phyloP scores from a whole-genome alignment of 1,140 invertebrate genomes.

The Bombus consobrinus region DNA sequence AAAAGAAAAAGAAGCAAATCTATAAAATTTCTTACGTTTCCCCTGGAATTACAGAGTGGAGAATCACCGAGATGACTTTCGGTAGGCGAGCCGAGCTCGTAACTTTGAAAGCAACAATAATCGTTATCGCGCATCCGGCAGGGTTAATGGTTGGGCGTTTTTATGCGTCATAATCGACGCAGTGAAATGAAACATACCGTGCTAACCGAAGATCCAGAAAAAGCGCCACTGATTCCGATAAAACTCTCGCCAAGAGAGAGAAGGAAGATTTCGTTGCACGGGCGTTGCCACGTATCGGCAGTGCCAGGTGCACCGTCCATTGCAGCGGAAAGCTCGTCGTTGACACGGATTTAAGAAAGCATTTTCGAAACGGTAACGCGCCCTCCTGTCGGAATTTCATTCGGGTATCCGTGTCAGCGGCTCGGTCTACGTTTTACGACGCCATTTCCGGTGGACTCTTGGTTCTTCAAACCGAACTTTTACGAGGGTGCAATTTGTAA shows the following conservation, averaged over 20 bases:
- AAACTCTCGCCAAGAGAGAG: background rate
- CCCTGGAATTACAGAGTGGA: background rate
- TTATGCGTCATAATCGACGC: slow-evolving; percentile 20
- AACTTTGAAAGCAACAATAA: slow-evolving; percentile 11
- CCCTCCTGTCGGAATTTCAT: background rate
- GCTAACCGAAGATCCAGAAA: background rate
- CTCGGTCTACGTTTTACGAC: background rate
- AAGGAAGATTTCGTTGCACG: background rate
- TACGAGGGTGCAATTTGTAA: background rate
- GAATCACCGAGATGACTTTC: background rate
- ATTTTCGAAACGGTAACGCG: background rate
- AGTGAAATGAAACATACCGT: slow-evolving; percentile 7
- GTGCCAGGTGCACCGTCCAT: background rate
- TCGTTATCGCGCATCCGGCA: background rate
- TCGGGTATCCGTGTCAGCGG: background rate
- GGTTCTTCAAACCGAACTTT: background rate
- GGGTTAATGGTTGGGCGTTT: slow-evolving; percentile 18
- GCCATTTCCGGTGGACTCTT: background rate
- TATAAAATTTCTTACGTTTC: background rate
- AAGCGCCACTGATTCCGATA: background rate
- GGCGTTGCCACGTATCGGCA: background rate
- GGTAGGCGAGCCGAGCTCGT: background rate
- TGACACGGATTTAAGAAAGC: background rate
- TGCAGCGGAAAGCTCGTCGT: background rate
- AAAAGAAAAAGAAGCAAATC: background rate